Percentiles rank a stretch among this genome's conserved stretches.
These are phyloP conservation scores for Calcarius lapponicus DNA, from an alignment of 2,797 vertebrate genomes.

Conservation along the genomic window DNA sequence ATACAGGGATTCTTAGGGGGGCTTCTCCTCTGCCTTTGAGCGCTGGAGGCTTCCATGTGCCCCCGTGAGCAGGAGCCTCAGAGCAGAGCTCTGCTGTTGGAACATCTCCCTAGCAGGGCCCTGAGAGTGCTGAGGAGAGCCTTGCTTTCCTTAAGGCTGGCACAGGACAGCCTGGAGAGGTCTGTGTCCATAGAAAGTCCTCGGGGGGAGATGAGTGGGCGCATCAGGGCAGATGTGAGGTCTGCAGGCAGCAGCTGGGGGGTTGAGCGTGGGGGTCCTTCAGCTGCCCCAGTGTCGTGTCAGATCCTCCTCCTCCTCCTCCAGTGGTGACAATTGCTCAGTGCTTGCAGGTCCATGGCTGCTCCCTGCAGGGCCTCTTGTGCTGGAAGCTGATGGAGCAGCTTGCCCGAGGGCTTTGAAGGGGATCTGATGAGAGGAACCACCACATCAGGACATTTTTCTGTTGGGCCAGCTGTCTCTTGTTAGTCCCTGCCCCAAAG, in stretches of 20 bases:
- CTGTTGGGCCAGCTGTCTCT: fast-evolving
- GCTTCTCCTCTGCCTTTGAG: neutral
- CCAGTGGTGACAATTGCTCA: fast-evolving
- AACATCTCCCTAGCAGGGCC: neutral
- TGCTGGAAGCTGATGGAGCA: neutral
- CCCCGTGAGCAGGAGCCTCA: neutral
- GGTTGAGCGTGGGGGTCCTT: neutral
- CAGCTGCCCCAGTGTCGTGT: fast-evolving
- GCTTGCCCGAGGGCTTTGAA: neutral
- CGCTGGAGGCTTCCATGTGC: neutral
- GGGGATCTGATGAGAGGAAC: neutral
- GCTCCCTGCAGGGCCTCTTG: neutral
- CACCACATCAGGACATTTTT: neutral
- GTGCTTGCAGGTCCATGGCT: neutral
- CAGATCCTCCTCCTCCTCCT: neutral
- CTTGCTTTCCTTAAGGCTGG: neutral
- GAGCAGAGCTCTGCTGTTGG: neutral
- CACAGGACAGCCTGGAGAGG: neutral
- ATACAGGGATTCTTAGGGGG: neutral
- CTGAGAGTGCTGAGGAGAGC: neutral
- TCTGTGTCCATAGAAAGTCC: neutral
- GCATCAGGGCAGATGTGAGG: neutral
- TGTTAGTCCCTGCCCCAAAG: neutral
- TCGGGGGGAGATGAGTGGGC: neutral
- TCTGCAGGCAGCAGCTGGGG: neutral